phyloP scores from a whole-genome alignment of 2,113 vertebrate genomes.

The Willisornis vidua region DNA sequence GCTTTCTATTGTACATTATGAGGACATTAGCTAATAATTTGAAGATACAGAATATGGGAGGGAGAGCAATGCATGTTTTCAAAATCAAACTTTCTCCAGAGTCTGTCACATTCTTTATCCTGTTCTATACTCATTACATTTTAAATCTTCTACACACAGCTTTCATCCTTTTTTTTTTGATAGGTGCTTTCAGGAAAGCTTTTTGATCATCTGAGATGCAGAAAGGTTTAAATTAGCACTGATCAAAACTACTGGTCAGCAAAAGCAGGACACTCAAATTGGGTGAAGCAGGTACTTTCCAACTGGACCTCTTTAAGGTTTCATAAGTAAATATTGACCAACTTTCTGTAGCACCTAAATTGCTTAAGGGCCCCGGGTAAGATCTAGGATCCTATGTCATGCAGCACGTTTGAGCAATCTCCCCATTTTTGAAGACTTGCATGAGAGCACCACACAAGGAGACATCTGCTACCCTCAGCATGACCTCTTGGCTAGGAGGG shows the following conservation, averaged over 20 bases:
- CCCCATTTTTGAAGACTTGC: not conserved
- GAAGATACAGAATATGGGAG: not conserved
- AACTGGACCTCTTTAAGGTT: not conserved
- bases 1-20: not conserved
- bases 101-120: not conserved
- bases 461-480: not conserved
- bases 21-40: not conserved
- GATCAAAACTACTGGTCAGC: not conserved
- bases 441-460: accelerated
- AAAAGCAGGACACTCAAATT: not conserved
- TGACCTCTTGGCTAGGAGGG: not conserved
- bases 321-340: not conserved
- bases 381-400: not conserved
- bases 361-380: not conserved
- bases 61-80: not conserved
- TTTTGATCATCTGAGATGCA: not conserved
- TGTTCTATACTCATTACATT: not conserved
- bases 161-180: not conserved
- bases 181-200: not conserved
- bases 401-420: not conserved
- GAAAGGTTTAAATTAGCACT: not conserved
- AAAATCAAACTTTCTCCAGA: not conserved
- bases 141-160: not conserved
- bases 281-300: not conserved
- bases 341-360: not conserved